These are phyloP conservation scores for Drosophila borborema DNA, from an alignment of 2,888 invertebrate genomes.

Conservation along the genomic window DNA sequence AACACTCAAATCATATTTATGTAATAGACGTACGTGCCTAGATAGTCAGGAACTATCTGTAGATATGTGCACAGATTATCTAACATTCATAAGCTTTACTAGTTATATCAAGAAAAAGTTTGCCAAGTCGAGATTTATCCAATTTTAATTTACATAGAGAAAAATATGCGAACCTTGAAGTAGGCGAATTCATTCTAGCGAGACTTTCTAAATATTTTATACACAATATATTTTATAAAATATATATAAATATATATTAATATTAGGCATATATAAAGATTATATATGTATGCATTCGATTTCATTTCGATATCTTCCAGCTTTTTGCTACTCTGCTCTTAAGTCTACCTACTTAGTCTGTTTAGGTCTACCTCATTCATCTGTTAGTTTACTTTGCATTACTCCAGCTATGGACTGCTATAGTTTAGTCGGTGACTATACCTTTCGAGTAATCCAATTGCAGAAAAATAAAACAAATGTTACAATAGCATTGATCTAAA, in stretches of 20 bases:
- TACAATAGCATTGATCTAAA: not conserved
- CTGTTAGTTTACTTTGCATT: not conserved
- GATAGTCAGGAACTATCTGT: slow-evolving; percentile 3
- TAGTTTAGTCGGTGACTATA: not conserved
- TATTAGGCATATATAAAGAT: not conserved
- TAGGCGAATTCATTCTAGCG: too few species aligned
- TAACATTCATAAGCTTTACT: not conserved
- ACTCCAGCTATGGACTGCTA: not conserved
- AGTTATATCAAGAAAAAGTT: not conserved
- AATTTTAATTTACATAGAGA: not conserved
- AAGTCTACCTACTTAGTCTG: not conserved
- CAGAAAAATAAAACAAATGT: not conserved
- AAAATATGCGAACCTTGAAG: not conserved
- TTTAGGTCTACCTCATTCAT: not conserved
- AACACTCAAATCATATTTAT: not conserved
- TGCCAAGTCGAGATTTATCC: not conserved
- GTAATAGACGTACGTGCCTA: slow-evolving; percentile 2
- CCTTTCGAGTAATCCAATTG: not conserved
- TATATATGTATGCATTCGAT: not conserved
- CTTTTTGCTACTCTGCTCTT: not conserved
- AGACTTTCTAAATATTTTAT: not conserved
- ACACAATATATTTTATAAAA: not conserved
- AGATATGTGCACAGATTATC: slow-evolving; percentile 8
- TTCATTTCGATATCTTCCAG: not conserved
- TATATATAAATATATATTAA: too few species aligned